These are phyloP conservation scores for Anthoscopus minutus DNA, from an alignment of 2,113 vertebrate genomes.

Conservation along the genomic window DNA sequence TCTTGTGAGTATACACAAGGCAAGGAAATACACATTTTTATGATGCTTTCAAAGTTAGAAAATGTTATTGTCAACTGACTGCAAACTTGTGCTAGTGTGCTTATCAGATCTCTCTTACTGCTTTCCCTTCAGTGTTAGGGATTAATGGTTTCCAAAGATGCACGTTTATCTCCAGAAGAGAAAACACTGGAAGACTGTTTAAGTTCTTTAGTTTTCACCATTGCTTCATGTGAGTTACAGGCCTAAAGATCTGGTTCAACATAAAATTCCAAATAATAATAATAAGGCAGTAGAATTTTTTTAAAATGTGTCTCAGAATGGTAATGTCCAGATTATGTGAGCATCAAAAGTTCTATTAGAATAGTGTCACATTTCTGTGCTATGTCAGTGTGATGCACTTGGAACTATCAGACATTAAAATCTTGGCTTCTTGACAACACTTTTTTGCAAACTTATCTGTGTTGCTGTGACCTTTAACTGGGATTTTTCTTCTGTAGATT, in stretches of 20 bases:
- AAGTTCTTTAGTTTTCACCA: neutral
- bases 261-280: neutral
- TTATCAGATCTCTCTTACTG: neutral
- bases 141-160: neutral
- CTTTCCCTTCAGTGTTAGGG: neutral
- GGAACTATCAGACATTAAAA: neutral
- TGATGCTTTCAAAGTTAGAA: neutral
- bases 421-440: neutral
- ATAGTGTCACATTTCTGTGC: neutral
- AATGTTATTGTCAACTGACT: neutral
- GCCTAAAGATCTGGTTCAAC: neutral
- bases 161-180: neutral
- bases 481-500: neutral
- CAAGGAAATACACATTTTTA: neutral
- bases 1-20: neutral
- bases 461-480: neutral
- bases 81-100: neutral
- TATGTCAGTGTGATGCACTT: neutral
- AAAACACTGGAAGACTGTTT: neutral
- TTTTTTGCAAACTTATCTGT: neutral
- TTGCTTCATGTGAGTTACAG: neutral
- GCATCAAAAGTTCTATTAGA: neutral
- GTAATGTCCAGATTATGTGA: neutral
- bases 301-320: neutral
- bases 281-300: neutral